phyloP scores from a whole-genome alignment of 2,888 invertebrate genomes.

The Disparrhopalites patrizii region DNA sequence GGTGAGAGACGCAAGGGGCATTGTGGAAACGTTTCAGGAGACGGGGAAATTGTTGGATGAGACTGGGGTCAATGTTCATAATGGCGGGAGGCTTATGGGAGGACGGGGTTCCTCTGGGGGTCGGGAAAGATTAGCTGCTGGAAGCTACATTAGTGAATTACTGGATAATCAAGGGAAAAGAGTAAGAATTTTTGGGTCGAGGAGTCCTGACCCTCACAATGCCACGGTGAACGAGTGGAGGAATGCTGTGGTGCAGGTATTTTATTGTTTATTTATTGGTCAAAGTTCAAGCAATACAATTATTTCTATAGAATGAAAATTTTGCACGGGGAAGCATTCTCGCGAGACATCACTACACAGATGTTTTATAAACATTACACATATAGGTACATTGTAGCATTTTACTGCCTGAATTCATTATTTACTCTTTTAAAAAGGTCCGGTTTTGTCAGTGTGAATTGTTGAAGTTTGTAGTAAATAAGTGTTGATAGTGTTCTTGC shows the following conservation, averaged over 20 bases:
- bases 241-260: not conserved
- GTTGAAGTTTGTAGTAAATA: too few species aligned
- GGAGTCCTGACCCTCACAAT: slow-evolving; percentile 23
- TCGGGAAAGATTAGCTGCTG: not conserved
- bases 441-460: too few species aligned
- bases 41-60: not conserved
- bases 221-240: slow-evolving; percentile 20
- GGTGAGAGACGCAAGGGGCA: slow-evolving; percentile 4
- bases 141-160: not conserved
- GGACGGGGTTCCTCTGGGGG: not conserved
- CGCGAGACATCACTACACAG: too few species aligned
- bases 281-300: too few species aligned
- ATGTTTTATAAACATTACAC: too few species aligned
- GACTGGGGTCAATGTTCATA: not conserved
- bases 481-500: too few species aligned
- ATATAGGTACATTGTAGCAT: too few species aligned
- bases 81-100: not conserved
- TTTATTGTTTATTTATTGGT: too few species aligned
- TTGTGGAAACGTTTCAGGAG: not conserved
- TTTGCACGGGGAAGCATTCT: too few species aligned
- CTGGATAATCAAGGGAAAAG: not conserved
- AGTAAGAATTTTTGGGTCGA: slow-evolving; percentile 17
- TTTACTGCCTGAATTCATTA: too few species aligned
- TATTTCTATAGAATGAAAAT: too few species aligned
- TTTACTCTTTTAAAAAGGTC: too few species aligned